Percentiles rank a stretch among this genome's conserved stretches.
phyloP scores from a whole-genome alignment of 1,140 invertebrate species.

The Proctacanthus coquilletti region DNA sequence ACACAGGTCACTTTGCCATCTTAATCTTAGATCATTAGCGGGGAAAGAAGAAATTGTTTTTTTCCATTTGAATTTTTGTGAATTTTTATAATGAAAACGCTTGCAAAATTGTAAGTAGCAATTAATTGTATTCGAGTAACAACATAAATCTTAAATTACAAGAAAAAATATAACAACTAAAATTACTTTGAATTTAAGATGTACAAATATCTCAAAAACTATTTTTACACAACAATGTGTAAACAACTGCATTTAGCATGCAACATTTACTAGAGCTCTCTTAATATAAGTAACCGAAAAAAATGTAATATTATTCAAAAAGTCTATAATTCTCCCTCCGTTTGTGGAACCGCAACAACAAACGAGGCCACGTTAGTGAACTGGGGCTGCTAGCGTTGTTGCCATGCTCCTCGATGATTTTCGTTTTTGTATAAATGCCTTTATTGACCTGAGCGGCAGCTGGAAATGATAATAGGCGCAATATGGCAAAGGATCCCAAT shows the following conservation, averaged over 20 bases:
- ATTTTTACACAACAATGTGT: too few relatives aligned
- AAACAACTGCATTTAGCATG: too few relatives aligned
- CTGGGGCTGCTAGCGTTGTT: slow-evolving; percentile 1
- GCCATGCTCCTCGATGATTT: slow-evolving; percentile 7
- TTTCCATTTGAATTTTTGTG: neutral
- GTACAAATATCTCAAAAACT: too few relatives aligned
- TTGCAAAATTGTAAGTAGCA: neutral
- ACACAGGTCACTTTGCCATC: too few relatives aligned
- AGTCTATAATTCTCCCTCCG: neutral
- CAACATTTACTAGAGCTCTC: too few relatives aligned
- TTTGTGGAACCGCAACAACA: neutral
- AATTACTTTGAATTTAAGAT: too few relatives aligned
- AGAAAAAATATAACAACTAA: too few relatives aligned
- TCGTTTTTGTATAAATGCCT: slow-evolving; percentile 26
- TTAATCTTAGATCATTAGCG: too few relatives aligned
- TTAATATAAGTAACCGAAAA: neutral
- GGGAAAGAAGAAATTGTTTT: neutral
- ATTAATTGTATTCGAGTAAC: too few relatives aligned
- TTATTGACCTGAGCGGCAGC: slow-evolving; percentile 45
- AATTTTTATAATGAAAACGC: neutral
- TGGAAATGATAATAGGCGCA: slow-evolving; percentile 69
- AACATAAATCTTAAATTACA: too few relatives aligned
- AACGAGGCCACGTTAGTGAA: neutral
- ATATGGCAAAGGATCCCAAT: slow-evolving; percentile 69
- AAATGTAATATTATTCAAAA: neutral